Base-by-base conservation (phyloP, 2,888 invertebrate species). In the Gymnocheta viridis region DNA sequence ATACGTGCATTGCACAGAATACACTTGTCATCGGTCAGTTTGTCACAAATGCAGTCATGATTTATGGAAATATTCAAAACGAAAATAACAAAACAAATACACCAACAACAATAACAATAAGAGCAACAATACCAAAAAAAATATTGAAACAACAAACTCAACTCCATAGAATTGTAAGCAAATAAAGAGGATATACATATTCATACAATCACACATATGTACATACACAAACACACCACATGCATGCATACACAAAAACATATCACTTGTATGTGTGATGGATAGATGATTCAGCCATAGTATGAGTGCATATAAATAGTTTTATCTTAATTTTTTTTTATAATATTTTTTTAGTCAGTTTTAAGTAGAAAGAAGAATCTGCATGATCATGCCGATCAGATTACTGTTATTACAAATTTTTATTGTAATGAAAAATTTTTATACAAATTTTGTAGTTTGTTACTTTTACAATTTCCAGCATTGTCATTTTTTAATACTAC, bases 371-470 rank as follows among this genome's bases (percentile, higher is more conserved):
- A 56, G 29, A 67, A 41, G 74, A 84, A 84, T 84, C 77, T 78
- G 82, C 76, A 78, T 81, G 49, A 69, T 84, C 82, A 84, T 84
- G 77, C 77, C 41, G 72, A 82, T 83, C 76, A 51, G 44, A 80
- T 72, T 73, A 84, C 77, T 84, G 64, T 81, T 64, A 84, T 84
- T 84, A 78, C 77, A 83, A 76, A 73, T 81, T 73, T 82, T 84
- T 82, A 27, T 69, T 81, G 67, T 73, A 82, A 82, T 84, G 41
- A 69, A 49, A 17, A 73, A 17, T 47, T 80, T 69, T 54, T 62
- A 62, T 44, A 51, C 27, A 70, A 38, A 60, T 32, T 10, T 19
- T 32, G 10, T 62, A 73, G 51, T 38, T 51, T 60, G 60, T 60
- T 73, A 62, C 12, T 49, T 70, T 70, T 58, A 14, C 22, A 22